These are phyloP conservation scores for Sarcophilus harrisii DNA, from an alignment of 2,797 vertebrate genomes.

Conservation along the genomic window DNA sequence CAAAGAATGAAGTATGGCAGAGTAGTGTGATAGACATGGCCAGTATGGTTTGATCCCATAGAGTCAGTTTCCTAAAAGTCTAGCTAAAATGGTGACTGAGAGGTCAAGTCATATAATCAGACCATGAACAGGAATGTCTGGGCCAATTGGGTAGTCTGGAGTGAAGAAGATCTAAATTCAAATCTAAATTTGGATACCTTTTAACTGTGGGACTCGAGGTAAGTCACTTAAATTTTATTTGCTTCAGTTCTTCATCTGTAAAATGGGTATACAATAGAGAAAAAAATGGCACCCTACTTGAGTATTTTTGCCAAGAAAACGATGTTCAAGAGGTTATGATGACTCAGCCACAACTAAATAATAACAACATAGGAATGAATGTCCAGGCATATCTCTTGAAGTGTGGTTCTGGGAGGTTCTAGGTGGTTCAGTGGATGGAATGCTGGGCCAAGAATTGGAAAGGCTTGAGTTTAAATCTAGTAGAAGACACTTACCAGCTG, in stretches of 20 bases:
- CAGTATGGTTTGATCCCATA: rapidly evolving
- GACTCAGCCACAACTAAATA: background rate
- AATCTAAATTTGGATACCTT: background rate
- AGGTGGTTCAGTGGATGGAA: background rate
- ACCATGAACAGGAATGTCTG: background rate
- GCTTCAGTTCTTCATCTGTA: background rate
- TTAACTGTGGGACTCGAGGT: background rate
- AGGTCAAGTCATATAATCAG: background rate
- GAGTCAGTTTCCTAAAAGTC: background rate
- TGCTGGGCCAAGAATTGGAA: background rate
- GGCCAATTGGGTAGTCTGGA: background rate
- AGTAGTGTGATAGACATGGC: background rate
- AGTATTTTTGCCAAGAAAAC: background rate
- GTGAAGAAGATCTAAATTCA: background rate
- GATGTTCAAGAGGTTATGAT: background rate
- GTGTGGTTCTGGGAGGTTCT: background rate
- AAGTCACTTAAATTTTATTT: background rate
- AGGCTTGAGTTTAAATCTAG: background rate
- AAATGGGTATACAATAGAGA: background rate
- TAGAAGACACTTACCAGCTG: background rate
- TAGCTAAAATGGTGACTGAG: background rate
- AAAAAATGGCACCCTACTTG: background rate
- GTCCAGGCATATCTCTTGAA: background rate
- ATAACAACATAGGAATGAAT: background rate
- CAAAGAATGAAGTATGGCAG: background rate